phyloP scores from a whole-genome alignment of 2,113 vertebrate species.

The Sceloporus undulatus region DNA sequence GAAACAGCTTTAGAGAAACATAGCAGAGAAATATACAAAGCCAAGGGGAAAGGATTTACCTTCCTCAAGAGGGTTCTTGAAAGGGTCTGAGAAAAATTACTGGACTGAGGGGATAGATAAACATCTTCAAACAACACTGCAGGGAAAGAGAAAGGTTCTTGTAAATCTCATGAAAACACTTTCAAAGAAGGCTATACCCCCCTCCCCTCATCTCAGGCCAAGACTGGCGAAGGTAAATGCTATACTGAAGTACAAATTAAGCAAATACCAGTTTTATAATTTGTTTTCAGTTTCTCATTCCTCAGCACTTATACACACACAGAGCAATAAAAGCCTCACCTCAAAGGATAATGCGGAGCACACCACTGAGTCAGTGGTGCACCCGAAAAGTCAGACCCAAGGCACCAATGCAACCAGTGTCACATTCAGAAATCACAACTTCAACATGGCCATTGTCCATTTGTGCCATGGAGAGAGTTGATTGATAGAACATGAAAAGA shows the following conservation, averaged over 20 bases:
- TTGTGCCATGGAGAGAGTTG: too few relatives aligned
- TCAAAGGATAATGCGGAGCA: too few relatives aligned
- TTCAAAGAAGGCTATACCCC: background rate
- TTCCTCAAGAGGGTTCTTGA: constrained; percentile 23
- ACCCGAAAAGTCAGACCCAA: too few relatives aligned
- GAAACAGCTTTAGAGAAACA: too few relatives aligned
- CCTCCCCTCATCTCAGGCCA: too few relatives aligned
- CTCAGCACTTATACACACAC: background rate
- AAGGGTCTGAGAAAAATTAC: constrained; percentile 8
- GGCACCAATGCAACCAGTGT: too few relatives aligned
- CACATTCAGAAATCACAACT: too few relatives aligned
- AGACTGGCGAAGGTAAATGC: background rate
- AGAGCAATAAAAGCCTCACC: too few relatives aligned
- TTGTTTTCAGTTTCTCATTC: background rate
- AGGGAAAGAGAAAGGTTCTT: background rate
- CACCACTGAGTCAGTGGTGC: background rate
- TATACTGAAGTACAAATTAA: background rate
- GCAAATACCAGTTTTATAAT: background rate
- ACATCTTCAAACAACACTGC: constrained; percentile 77
- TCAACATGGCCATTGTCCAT: too few relatives aligned
- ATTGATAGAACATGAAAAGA: too few relatives aligned
- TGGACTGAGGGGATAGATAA: constrained; percentile 58
- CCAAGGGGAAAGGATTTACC: constrained; percentile 43
- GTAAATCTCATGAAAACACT: background rate
- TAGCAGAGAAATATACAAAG: background rate